Evolutionary conservation across 2,888 invertebrate species (phyloP), one percentile per base, ranked within the genome.

Genomic region (Scrobipalpa atriplicella): DNA sequence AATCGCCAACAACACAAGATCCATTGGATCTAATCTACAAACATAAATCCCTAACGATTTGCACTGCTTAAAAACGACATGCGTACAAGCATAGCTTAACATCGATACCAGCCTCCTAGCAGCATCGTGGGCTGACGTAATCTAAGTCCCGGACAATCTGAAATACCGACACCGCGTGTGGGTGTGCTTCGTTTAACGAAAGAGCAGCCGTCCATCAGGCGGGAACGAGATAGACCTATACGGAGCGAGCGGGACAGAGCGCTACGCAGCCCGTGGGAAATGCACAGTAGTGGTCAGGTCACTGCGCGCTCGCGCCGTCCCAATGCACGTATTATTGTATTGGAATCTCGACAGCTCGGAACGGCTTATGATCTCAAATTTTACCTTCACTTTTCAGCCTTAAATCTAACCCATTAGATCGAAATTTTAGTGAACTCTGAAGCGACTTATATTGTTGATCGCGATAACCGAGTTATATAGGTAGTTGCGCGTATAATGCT

Each of bases 251-350:
- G 78, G 80, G 73, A 78, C 75, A 71, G 82, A 73, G 69, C 73
- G 81, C 78, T 80, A 83, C 83, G 83, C 85, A 87, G 87, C 88
- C 89, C 93, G 93, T 93, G 93, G 93, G 93, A 93, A 93, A 90
- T 93, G 93, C 92, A 93, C 93, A 93, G 93, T 92, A 93, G 93
- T 92, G 92, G 92, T 90, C 92, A 90, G 92, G 91, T 87, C 89
- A 87, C 89, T 86, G 83, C 83, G 89, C 90, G 91, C 90, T 92
- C 91, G 91, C 93, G 92, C 90, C 90, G 89, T 88, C 91, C 92
- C 92, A 89, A 86, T 90, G 92, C 91, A 90, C 90, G 90, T 90
- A 91, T 91, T 92, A 92, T 92, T 91, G 92, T 90, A 89, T 87
- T 86, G 85, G 84, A 85, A 85, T 85, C 89, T 87, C 75, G 75